A percentile compares a stretch with the other conserved stretches of the same genome.
Conservation (phyloP, 1,140 invertebrate species). For the Phthorimaea operculella region DNA sequence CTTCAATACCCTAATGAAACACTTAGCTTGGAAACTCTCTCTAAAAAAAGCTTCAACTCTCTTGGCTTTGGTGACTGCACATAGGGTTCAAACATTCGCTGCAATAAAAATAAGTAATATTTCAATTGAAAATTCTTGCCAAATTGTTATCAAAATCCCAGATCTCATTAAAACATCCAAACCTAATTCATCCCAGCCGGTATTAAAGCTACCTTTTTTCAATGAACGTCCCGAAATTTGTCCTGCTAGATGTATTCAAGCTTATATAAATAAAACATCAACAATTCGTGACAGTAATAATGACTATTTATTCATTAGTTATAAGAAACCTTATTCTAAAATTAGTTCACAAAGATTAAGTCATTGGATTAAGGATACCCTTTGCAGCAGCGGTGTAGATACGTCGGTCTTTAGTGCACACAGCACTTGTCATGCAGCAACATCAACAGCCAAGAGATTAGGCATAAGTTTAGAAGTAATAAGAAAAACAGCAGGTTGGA, state of each 20-base stretch:
- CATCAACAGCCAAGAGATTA: constrained; percentile 16
- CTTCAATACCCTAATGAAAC: background rate
- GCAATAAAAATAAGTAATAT: background rate
- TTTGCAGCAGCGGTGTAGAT: constrained; percentile 16
- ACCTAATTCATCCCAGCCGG: background rate
- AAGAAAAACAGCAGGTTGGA: background rate
- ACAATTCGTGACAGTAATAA: background rate
- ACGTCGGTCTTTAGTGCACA: constrained; percentile 19
- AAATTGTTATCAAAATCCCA: background rate
- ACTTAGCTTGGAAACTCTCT: background rate
- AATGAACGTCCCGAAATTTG: constrained; percentile 6
- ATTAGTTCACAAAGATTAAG: constrained; percentile 1
- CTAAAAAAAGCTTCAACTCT: constrained; percentile 2
- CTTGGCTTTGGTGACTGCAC: constrained; percentile 7
- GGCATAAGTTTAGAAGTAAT: constrained; percentile 15
- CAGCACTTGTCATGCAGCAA: constrained; percentile 23
- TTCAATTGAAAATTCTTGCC: background rate
- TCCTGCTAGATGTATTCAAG: background rate
- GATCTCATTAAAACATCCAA: background rate
- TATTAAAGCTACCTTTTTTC: constrained; percentile 4
- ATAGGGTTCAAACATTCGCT: constrained; percentile 5
- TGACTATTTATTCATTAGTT: constrained; percentile 4
- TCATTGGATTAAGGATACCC: constrained; percentile 12
- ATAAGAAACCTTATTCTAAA: constrained; percentile 1
- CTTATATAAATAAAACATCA: constrained; percentile 2